Evolutionary conservation across 2,113 vertebrate genomes (phyloP), one percentile per base, ranked within the genome.

Genomic region (Poicephalus meyeri): DNA sequence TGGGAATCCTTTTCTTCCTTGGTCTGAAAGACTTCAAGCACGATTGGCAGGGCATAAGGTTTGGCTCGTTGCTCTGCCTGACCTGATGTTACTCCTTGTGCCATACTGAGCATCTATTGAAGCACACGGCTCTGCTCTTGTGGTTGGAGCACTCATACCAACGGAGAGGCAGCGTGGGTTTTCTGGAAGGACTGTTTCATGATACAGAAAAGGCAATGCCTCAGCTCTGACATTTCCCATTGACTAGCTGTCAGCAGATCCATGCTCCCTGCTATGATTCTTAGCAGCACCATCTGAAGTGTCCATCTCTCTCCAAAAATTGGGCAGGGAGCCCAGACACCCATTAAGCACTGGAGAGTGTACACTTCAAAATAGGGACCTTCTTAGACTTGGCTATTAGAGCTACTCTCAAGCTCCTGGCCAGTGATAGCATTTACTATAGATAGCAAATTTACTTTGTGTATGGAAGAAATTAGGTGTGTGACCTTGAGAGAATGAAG

Each of bases 311-410:
- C 53, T 81, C 58, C 24, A 70, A 33, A 61, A 82, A 42, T 6
- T 95, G 63, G 89, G 53, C 87, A 88, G n/a, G 46, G 10, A 89
- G 66, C 74, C 77, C 71, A 85, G 83, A 70, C 16, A 88, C 13
- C 7, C 84, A 58, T 93, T 94, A 86, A 80, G 82, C 53, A 41
- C 53, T 80, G 71, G 41, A 80, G 56, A 86, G 19, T 8, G 82
- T 89, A 42, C 20, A 16, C 25, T 56, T 91, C 53, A 73, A 90
- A 90, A 96, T 77, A 39, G 49, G 7, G 24, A 3, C 23, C 35
- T 50, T 39, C 29, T 77, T 68, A 63, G 61, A 2, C 47, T 70
- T 86, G 47, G 8, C 28, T 83, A 2, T 80, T 82, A 66, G 37
- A 86, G 16, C 25, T 73, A 3, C 9, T 53, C 10, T 82, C n/a